These are phyloP conservation scores for Hermetia illucens DNA, from an alignment of 1,140 invertebrate genomes.

Conservation along the genomic window DNA sequence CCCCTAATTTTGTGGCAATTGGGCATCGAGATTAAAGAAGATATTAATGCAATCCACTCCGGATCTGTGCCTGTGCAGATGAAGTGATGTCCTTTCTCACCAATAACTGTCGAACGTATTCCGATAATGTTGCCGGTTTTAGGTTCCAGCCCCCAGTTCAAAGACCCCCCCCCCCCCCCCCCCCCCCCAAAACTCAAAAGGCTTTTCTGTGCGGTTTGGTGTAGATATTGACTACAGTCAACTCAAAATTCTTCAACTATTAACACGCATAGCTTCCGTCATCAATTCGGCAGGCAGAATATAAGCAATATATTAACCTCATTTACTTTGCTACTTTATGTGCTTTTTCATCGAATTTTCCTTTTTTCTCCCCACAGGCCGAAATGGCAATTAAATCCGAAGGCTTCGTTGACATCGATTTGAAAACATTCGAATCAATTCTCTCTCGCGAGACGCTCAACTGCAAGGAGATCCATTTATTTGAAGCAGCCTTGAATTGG, in stretches of 20 bases:
- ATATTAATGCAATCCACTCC: too few relatives aligned
- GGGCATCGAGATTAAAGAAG: too few relatives aligned
- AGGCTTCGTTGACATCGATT: constrained; percentile 83
- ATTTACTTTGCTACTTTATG: neutral
- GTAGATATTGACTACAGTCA: neutral
- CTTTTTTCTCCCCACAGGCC: constrained; percentile 40
- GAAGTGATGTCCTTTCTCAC: too few relatives aligned
- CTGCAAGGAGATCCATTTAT: constrained; percentile 78
- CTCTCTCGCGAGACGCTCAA: constrained; percentile 78
- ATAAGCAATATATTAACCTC: neutral
- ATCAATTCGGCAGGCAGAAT: constrained; percentile 1
- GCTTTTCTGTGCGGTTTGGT: too few relatives aligned
- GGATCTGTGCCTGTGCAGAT: too few relatives aligned
- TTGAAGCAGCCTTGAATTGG: constrained; percentile 82
- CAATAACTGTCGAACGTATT: too few relatives aligned
- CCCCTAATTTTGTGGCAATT: too few relatives aligned
- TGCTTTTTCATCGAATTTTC: too few relatives aligned
- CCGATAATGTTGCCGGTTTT: too few relatives aligned
- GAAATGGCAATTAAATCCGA: constrained; percentile 88
- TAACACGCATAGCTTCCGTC: neutral
- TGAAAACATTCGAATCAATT: constrained; percentile 75
- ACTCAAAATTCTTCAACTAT: neutral
- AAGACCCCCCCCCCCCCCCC: neutral
- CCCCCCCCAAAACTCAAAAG: neutral
- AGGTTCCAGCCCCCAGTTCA: too few relatives aligned